Conservation (phyloP, 2,797 vertebrate species). For the Simalia tracyae region DNA sequence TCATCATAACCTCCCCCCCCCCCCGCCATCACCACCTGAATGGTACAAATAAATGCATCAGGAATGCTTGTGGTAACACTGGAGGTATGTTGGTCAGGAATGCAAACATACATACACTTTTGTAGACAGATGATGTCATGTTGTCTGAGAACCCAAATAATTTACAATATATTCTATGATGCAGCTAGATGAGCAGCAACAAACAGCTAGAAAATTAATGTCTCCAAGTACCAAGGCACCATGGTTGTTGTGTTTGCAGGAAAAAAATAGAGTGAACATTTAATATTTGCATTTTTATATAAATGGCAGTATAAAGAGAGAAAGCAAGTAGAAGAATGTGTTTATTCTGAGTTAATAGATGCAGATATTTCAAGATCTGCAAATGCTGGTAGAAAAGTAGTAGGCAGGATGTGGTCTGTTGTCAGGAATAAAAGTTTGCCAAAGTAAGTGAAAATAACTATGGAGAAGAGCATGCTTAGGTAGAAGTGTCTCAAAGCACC, state of each 20-base stretch:
- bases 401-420: not conserved
- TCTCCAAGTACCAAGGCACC: not conserved
- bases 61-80: not conserved
- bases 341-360: not conserved
- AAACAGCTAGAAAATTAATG: not conserved
- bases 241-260: not conserved
- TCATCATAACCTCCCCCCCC: too few species aligned
- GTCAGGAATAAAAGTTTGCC: not conserved
- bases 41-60: not conserved
- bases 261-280: not conserved
- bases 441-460: not conserved
- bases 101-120: not conserved
- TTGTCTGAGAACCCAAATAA: not conserved
- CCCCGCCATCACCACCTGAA: too few species aligned
- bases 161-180: not conserved
- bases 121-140: not conserved
- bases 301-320: not conserved
- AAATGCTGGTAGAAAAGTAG: not conserved
- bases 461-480: not conserved
- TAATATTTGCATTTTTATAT: not conserved
- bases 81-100: not conserved
- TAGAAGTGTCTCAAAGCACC: not conserved
- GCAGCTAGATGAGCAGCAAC: not conserved
- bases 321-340: not conserved
- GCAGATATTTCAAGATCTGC: not conserved